These are phyloP conservation scores for Arge pagana DNA, from an alignment of 2,888 invertebrate species.

Conservation along the genomic window DNA sequence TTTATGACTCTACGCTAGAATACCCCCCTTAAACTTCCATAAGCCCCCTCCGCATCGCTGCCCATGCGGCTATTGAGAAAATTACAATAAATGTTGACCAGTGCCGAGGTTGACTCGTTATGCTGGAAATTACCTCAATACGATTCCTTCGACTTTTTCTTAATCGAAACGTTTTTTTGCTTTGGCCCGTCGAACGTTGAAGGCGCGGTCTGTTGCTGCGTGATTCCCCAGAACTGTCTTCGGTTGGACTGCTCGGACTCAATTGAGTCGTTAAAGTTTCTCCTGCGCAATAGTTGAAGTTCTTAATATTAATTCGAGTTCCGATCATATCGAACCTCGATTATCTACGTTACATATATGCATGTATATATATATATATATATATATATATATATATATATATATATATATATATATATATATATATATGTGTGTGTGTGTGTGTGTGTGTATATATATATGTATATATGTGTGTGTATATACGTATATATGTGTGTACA, in stretches of 20 bases:
- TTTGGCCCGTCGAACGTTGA: slow-evolving; percentile 91
- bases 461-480: no score
- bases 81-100: no score
- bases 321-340: no score
- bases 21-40: no score
- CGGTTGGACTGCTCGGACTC: slow-evolving; percentile 73
- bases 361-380: not conserved
- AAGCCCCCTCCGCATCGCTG: no score
- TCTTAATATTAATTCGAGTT: no score
- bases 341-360: not conserved
- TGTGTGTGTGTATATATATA: no score
- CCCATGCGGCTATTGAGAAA: no score
- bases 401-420: slow-evolving; percentile 3
- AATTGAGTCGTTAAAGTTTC: slow-evolving; percentile 77
- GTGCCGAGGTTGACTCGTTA: no score
- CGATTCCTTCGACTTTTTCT: slow-evolving; percentile 76
- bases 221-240: slow-evolving; percentile 69
- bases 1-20: no score
- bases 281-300: slow-evolving; percentile 62
- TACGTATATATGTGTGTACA: no score
- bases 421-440: no score
- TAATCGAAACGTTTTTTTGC: slow-evolving; percentile 89
- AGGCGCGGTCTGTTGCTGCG: slow-evolving; percentile 70
- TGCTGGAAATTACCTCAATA: slow-evolving; percentile 67
- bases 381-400: slow-evolving; percentile 8